A percentile compares a stretch with the other conserved stretches of the same genome.
Conservation (phyloP, 2,888 invertebrate genomes). For the Xestia ashworthii region DNA sequence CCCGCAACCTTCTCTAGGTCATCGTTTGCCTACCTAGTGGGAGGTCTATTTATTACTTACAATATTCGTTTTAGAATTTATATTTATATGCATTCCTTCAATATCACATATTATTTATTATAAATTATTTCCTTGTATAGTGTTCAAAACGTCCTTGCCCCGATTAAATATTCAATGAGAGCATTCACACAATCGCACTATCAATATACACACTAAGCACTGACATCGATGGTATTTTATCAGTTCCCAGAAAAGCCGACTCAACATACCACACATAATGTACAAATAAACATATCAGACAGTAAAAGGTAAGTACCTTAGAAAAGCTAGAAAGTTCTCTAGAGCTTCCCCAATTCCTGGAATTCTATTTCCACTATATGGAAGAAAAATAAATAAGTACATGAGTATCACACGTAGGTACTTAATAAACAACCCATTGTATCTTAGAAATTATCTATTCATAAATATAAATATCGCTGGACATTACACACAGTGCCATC, state of each 20-base stretch:
- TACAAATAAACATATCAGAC: neutral
- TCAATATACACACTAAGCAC: constrained; percentile 9
- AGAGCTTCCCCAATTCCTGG: neutral
- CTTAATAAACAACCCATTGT: too few species aligned
- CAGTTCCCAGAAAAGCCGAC: neutral
- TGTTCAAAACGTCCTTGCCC: constrained; percentile 32
- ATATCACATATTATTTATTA: neutral
- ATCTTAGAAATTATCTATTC: too few species aligned
- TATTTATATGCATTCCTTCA: neutral
- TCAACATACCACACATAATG: neutral
- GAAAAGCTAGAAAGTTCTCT: neutral
- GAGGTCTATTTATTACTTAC: neutral
- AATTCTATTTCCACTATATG: neutral
- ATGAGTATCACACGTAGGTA: too few species aligned
- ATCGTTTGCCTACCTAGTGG: too few species aligned
- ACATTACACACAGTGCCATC: too few species aligned
- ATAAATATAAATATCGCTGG: too few species aligned
- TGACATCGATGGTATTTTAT: constrained; percentile 7
- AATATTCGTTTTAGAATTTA: neutral
- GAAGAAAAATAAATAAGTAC: neutral
- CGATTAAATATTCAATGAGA: constrained; percentile 38
- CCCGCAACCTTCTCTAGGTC: too few species aligned
- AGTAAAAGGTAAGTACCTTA: neutral
- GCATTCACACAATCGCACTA: constrained; percentile 28
- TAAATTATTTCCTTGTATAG: neutral